phyloP scores from a whole-genome alignment of 1,140 invertebrate genomes.

The Drosophila willistoni region DNA sequence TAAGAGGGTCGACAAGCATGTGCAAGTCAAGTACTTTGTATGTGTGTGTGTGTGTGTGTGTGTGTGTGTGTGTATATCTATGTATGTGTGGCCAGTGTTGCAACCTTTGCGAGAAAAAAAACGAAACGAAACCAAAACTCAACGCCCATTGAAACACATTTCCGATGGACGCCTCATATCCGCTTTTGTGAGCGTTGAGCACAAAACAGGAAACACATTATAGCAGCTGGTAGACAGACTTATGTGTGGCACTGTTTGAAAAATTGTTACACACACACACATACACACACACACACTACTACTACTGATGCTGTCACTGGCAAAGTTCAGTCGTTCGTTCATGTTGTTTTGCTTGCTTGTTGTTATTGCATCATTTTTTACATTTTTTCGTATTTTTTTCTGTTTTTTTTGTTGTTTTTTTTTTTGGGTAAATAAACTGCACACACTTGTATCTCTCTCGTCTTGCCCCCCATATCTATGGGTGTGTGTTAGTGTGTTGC shows the following conservation, averaged over 20 bases:
- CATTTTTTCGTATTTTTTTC: constrained; percentile 24
- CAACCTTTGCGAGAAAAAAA: constrained; percentile 62
- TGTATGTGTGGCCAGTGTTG: constrained; percentile 53
- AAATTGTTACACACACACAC: constrained; percentile 69
- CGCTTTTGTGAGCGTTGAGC: constrained; percentile 75
- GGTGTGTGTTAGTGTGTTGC: constrained; percentile 35
- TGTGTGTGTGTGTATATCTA: not conserved
- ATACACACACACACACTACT: constrained; percentile 39
- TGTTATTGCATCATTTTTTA: constrained; percentile 66
- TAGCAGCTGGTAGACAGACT: constrained; percentile 80
- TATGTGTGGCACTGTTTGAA: constrained; percentile 79
- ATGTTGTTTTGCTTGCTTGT: constrained; percentile 52
- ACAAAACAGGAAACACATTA: constrained; percentile 80
- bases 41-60: constrained; percentile 14
- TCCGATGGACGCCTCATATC: constrained; percentile 64
- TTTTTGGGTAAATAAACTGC: constrained; percentile 75
- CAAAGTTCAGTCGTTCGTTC: constrained; percentile 40
- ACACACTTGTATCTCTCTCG: constrained; percentile 16
- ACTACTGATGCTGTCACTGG: constrained; percentile 61
- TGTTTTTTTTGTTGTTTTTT: constrained; percentile 28
- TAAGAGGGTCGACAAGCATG: constrained; percentile 56
- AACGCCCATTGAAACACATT: constrained; percentile 40
- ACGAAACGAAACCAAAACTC: constrained; percentile 1
- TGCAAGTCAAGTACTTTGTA: constrained; percentile 43
- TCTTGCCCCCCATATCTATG: constrained; percentile 25